Base-by-base conservation (phyloP, 2,797 vertebrate species). In the Cyprinella venusta region DNA sequence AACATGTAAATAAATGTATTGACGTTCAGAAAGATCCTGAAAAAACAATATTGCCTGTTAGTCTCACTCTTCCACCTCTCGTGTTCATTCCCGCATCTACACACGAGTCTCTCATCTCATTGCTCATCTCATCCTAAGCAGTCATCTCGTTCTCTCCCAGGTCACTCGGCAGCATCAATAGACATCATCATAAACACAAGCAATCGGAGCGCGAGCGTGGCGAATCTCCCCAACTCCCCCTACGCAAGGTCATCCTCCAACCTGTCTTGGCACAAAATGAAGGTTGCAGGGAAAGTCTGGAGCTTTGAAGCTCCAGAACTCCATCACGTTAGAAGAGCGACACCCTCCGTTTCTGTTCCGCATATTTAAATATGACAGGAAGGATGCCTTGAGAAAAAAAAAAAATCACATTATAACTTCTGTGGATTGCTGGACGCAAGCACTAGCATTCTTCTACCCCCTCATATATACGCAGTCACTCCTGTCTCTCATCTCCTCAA, bases 401-500 rank as follows among this genome's bases (percentile, higher is more conserved):
- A 68, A 79, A 79, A 90, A 91, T 94, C 92, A 91, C 90, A 94
- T 94, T 94, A 95, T 94, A 95, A 95, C 93, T 94, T 95, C 91
- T 91, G 89, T 84, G 78, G 90, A 94, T 95, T 94, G 93, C 92
- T 91, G 94, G 95, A 82, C 42, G n/a, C 61, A 80, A 70, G 82
- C 75, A 65, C 71, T 81, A 8, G 38, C 76, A 68, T 40, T 82
- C 63, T 24, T 40, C n/a, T 90, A 87, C 93, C 86, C 90, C 92
- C 61, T 82, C 50, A 33, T 79, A 80, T 54, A 84, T 71, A 86
- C 15, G 79, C 48, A 82, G 75, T 80, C 79, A 69, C 80, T 93
- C 90, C 94, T 93, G 92, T 93, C 92, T 88, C 92, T 92, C 93
- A 94, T 93, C 93, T 94, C 93, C 95, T 97, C 96, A 96, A 96